phyloP scores from a whole-genome alignment of 2,113 vertebrate species.

The Labeo rohita region DNA sequence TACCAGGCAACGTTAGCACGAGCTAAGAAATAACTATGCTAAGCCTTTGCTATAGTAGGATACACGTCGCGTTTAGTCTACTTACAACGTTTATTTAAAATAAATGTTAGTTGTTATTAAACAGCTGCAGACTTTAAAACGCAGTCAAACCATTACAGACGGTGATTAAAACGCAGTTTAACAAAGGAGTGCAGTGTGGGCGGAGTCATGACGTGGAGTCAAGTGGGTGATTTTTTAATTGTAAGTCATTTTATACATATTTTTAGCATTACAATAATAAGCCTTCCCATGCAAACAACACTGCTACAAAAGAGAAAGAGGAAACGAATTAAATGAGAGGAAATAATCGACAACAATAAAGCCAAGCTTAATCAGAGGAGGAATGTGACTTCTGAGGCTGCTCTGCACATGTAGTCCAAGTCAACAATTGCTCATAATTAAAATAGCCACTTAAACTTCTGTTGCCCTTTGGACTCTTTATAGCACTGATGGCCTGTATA shows the following conservation, averaged over 20 bases:
- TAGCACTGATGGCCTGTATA: not conserved
- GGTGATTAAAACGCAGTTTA: slow-evolving; percentile 2
- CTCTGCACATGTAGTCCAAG: not conserved
- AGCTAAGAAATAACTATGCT: not conserved
- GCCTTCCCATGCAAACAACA: not conserved
- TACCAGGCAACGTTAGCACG: slow-evolving; percentile 19
- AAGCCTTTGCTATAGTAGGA: not conserved
- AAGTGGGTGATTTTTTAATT: not conserved
- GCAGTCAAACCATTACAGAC: not conserved
- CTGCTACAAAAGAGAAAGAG: not conserved
- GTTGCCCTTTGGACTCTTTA: not conserved
- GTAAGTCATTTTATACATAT: not conserved
- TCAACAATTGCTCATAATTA: not conserved
- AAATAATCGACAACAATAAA: not conserved
- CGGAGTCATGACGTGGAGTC: slow-evolving; percentile 61
- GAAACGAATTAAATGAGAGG: not conserved
- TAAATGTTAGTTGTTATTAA: not conserved
- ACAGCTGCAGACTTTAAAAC: not conserved
- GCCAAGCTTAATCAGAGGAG: slow-evolving; percentile 28
- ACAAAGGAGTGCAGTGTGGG: slow-evolving; percentile 71
- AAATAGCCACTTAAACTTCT: not conserved
- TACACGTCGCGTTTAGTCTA: not conserved
- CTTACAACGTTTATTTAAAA: too few species aligned
- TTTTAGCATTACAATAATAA: not conserved
- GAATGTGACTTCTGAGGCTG: not conserved